Conservation (phyloP, 2,888 invertebrate genomes). For the Nematopogon swammerdamellus region DNA sequence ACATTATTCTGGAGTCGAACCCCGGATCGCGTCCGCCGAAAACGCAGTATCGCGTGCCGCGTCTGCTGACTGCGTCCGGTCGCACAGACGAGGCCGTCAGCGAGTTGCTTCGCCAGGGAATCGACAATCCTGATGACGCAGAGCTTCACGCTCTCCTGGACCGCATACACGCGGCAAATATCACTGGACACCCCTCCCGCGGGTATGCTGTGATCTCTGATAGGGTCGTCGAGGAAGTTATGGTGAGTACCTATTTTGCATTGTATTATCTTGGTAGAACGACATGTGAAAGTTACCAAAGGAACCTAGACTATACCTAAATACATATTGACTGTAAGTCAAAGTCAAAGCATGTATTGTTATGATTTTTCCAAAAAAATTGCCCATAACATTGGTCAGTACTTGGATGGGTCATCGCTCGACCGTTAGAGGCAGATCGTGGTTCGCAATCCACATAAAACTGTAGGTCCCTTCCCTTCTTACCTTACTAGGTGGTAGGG, state of each 20-base stretch:
- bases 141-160: slow-evolving; percentile 76
- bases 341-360: too few relatives aligned
- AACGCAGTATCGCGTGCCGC: slow-evolving; percentile 51
- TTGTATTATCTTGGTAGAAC: too few relatives aligned
- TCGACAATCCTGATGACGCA: slow-evolving; percentile 60
- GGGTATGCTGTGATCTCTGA: slow-evolving; percentile 76
- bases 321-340: too few relatives aligned
- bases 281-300: too few relatives aligned
- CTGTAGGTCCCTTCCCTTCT: too few relatives aligned
- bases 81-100: slow-evolving; percentile 79
- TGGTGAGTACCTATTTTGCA: slow-evolving; percentile 25
- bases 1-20: slow-evolving; percentile 79
- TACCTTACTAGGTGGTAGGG: too few relatives aligned
- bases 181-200: slow-evolving; percentile 74
- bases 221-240: slow-evolving; percentile 47
- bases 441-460: too few relatives aligned
- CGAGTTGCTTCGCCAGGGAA: slow-evolving; percentile 60
- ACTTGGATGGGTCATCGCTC: too few relatives aligned
- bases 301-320: too few relatives aligned
- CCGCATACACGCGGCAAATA: slow-evolving; percentile 66
- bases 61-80: slow-evolving; percentile 77
- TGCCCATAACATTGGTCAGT: too few relatives aligned
- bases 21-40: slow-evolving; percentile 55
- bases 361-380: too few relatives aligned
- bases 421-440: too few relatives aligned